Evolutionary conservation across 2,888 invertebrate species (phyloP).

Genomic region (Amphipyra berbera): DNA sequence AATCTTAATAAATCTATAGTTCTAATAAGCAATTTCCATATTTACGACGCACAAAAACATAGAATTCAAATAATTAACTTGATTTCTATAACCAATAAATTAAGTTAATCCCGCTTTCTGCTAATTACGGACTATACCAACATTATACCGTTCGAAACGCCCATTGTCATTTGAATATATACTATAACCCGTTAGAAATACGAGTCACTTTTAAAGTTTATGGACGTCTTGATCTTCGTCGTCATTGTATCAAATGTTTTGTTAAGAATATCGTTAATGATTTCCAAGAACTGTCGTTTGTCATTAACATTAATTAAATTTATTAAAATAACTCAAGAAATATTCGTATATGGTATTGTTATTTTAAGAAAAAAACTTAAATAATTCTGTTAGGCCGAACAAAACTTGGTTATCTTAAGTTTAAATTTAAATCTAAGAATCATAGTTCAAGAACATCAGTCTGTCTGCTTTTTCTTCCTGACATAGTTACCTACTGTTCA

Average conservation of each 20-base stretch:
- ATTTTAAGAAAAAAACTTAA: not conserved
- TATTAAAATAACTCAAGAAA: slow-evolving; percentile 1
- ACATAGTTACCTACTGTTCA: not conserved
- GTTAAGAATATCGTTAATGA: slow-evolving; percentile 21
- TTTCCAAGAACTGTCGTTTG: slow-evolving; percentile 8
- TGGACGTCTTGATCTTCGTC: slow-evolving; percentile 6
- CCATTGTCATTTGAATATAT: slow-evolving; percentile 20
- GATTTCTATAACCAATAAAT: slow-evolving; percentile 50
- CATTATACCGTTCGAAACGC: not conserved
- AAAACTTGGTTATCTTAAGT: too few relatives aligned
- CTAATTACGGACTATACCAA: slow-evolving; percentile 45
- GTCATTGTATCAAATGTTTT: slow-evolving; percentile 16
- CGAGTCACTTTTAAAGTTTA: slow-evolving; percentile 3
- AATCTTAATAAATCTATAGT: slow-evolving; percentile 43
- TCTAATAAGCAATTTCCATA: slow-evolving; percentile 50
- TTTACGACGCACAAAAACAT: slow-evolving; percentile 43
- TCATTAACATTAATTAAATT: slow-evolving; percentile 2
- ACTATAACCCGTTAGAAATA: slow-evolving; percentile 2
- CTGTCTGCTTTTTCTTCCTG: too few relatives aligned
- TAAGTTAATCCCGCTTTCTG: slow-evolving; percentile 43
- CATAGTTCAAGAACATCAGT: too few relatives aligned
- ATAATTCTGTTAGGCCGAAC: too few relatives aligned
- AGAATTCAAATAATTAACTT: slow-evolving; percentile 50
- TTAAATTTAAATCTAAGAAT: too few relatives aligned
- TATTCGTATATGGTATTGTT: not conserved